These are phyloP conservation scores for Diplodus puntazzo DNA, from an alignment of 2,797 vertebrate species.

Conservation along the genomic window DNA sequence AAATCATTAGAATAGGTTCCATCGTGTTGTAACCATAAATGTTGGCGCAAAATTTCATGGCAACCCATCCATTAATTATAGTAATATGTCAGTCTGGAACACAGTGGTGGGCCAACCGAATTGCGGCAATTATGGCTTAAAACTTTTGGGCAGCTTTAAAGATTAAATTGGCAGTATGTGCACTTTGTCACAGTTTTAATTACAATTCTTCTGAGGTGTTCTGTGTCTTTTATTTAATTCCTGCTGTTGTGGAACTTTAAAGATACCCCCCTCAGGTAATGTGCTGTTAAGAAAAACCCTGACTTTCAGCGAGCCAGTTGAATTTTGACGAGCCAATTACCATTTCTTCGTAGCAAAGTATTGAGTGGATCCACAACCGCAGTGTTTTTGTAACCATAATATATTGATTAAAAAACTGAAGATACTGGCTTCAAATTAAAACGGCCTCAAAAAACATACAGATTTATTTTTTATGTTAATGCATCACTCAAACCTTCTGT, in stretches of 20 bases:
- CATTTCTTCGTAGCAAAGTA: background rate
- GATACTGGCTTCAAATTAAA: background rate
- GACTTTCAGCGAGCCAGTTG: background rate
- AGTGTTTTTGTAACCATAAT: background rate
- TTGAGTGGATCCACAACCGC: background rate
- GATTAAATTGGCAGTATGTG: background rate
- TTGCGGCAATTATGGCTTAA: background rate
- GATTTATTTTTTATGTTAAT: background rate
- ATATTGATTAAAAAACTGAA: background rate
- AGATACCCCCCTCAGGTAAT: background rate
- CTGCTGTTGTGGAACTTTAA: background rate
- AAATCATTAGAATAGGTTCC: background rate
- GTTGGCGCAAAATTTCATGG: background rate
- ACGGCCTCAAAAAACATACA: background rate
- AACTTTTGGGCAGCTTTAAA: constrained; percentile 11
- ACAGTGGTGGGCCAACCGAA: background rate
- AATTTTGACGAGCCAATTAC: background rate
- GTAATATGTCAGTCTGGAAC: background rate
- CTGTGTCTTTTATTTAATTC: background rate
- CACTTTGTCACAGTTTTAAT: background rate
- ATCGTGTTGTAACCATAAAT: background rate
- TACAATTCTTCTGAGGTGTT: background rate
- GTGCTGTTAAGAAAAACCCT: background rate
- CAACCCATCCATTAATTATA: background rate
- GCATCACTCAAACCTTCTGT: constrained; percentile 28